Evolutionary conservation across 2,797 vertebrate genomes (phyloP).

Genomic region (Macrochelys suwanniensis): DNA sequence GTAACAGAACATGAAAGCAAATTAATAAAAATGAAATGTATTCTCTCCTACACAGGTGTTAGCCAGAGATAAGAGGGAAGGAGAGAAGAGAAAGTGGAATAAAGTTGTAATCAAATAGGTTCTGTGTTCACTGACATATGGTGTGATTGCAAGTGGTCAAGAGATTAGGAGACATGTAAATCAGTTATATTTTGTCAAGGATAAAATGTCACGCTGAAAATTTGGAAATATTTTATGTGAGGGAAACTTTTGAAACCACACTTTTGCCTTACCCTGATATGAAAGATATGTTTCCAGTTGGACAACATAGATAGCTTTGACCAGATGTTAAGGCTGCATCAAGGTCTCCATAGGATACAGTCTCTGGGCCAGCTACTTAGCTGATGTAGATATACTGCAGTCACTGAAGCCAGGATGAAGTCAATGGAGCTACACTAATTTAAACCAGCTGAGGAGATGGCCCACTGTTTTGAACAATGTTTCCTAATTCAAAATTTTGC

Average conservation of each 20-base stretch:
- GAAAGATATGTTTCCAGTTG: background rate
- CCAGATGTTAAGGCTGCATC: background rate
- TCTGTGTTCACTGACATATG: background rate
- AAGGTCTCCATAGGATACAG: background rate
- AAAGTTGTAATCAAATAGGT: background rate
- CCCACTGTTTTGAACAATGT: background rate
- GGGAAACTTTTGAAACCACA: background rate
- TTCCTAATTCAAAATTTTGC: background rate
- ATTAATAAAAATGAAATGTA: background rate
- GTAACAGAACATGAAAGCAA: constrained; percentile 25
- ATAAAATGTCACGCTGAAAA: background rate
- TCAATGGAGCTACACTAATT: background rate
- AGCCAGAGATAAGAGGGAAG: constrained; percentile 45
- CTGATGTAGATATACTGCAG: background rate
- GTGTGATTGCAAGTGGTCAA: background rate
- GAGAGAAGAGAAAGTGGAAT: constrained; percentile 15
- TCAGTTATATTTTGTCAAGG: background rate
- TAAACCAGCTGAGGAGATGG: background rate
- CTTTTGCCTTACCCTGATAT: background rate
- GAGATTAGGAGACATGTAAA: constrained; percentile 24
- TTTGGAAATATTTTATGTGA: background rate
- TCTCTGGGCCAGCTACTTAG: background rate
- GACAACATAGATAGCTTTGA: background rate
- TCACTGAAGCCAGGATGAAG: background rate
- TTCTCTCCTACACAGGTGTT: constrained; percentile 46